phyloP scores from a whole-genome alignment of 1,140 invertebrate genomes.

The honey bee (Apis mellifera) region DNA sequence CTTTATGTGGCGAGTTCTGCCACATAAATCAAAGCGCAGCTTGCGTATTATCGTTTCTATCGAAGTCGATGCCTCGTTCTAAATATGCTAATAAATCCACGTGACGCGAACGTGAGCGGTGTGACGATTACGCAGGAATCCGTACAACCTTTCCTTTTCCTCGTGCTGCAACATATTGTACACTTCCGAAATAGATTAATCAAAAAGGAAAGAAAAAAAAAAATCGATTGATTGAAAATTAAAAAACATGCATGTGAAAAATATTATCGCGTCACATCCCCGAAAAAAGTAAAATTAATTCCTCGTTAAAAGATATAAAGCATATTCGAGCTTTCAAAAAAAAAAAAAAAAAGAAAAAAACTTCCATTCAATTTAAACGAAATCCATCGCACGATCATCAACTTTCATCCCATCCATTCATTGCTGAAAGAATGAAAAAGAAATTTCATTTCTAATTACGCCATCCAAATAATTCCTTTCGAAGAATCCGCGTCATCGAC shows the following conservation, averaged over 20 bases:
- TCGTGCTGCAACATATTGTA: not conserved
- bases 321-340: too few relatives aligned
- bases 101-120: not conserved
- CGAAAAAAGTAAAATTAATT: too few relatives aligned
- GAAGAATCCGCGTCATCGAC: too few relatives aligned
- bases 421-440: not conserved
- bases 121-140: not conserved
- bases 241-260: too few relatives aligned
- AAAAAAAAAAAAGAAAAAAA: not conserved
- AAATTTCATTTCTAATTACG: not conserved
- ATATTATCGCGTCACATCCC: too few relatives aligned
- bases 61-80: not conserved
- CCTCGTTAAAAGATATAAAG: not conserved
- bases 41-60: conserved; percentile 11
- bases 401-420: not conserved
- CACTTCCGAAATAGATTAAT: not conserved
- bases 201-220: too few relatives aligned
- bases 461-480: not conserved
- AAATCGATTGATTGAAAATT: too few relatives aligned
- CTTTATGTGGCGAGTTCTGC: conserved; percentile 23
- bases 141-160: not conserved
- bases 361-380: not conserved
- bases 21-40: conserved; percentile 31
- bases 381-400: not conserved
- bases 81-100: conserved; percentile 1